These are phyloP conservation scores for Zoanthus gigantus DNA, from an alignment of 92 coral and sea anemone genomes.

Conservation along the genomic window DNA sequence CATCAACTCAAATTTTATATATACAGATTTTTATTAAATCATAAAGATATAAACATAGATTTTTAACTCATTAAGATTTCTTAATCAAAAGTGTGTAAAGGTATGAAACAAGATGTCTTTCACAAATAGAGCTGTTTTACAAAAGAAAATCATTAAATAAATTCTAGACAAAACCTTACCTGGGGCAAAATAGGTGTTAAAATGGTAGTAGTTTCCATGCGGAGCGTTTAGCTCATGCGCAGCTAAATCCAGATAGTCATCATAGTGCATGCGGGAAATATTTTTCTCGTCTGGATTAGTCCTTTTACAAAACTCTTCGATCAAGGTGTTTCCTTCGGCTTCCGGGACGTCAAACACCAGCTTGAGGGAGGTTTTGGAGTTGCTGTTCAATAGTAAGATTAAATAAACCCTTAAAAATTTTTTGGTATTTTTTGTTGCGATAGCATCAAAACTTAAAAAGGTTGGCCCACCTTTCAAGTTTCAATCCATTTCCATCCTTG, in stretches of 20 bases:
- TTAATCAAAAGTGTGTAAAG: too few relatives aligned
- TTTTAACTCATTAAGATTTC: too few relatives aligned
- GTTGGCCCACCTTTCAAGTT: too few relatives aligned
- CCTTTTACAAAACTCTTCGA: conserved; percentile 5
- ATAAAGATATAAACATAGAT: too few relatives aligned
- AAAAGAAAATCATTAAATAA: not conserved
- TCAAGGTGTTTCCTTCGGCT: conserved; percentile 1
- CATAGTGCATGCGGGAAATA: conserved; percentile 21
- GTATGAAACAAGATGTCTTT: too few relatives aligned
- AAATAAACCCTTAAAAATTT: too few relatives aligned
- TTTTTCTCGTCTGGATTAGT: not conserved
- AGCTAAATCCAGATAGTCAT: conserved; percentile 11
- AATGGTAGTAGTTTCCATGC: not conserved
- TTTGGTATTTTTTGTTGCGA: too few relatives aligned
- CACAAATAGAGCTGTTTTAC: too few relatives aligned
- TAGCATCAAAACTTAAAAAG: too few relatives aligned
- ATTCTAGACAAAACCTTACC: not conserved
- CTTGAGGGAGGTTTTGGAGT: not conserved
- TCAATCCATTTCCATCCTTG: too few relatives aligned
- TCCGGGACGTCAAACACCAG: conserved; percentile 10
- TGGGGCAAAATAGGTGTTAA: not conserved
- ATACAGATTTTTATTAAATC: too few relatives aligned
- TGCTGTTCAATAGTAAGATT: not conserved
- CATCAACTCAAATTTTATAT: too few relatives aligned
- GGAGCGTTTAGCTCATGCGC: not conserved